A percentile compares a stretch with the other conserved stretches of the same genome.
phyloP scores from a whole-genome alignment of 2,888 invertebrate genomes.

The Oligia strigilis region DNA sequence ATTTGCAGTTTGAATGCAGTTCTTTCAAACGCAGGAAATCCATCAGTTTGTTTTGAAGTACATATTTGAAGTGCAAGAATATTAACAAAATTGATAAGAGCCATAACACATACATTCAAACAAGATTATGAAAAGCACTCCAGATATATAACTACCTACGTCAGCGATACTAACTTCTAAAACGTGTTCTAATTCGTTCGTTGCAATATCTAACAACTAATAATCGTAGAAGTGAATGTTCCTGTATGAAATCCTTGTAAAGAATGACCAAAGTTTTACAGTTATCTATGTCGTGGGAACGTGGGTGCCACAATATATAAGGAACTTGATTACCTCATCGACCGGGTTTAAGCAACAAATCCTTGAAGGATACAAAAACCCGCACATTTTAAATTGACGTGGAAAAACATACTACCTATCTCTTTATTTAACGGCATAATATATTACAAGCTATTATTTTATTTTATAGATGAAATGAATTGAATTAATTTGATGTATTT shows the following conservation, averaged over 20 bases:
- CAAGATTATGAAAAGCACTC: constrained; percentile 27
- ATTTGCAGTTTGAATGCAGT: no score
- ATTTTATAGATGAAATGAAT: not conserved
- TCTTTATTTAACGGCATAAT: not conserved
- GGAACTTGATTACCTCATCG: constrained; percentile 19
- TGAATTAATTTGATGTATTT: not conserved
- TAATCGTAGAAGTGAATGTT: constrained; percentile 27
- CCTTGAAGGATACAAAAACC: not conserved
- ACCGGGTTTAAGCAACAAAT: constrained; percentile 3
- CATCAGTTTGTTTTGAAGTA: constrained; percentile 1
- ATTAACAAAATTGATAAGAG: not conserved
- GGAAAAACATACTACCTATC: not conserved
- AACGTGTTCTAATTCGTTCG: constrained; percentile 13
- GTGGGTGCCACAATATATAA: constrained; percentile 8
- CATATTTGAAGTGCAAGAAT: not conserved
- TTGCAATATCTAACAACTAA: constrained; percentile 28
- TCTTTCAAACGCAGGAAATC: not conserved
- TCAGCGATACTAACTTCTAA: constrained; percentile 2
- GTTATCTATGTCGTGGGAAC: constrained; percentile 1
- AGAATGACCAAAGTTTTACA: constrained; percentile 33
- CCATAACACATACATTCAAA: not conserved
- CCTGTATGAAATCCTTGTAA: constrained; percentile 22
- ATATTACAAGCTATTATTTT: not conserved
- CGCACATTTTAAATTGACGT: not conserved
- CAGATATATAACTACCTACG: not conserved